Evolutionary conservation across 2,113 vertebrate species (phyloP).

Genomic region (Tichodroma muraria): DNA sequence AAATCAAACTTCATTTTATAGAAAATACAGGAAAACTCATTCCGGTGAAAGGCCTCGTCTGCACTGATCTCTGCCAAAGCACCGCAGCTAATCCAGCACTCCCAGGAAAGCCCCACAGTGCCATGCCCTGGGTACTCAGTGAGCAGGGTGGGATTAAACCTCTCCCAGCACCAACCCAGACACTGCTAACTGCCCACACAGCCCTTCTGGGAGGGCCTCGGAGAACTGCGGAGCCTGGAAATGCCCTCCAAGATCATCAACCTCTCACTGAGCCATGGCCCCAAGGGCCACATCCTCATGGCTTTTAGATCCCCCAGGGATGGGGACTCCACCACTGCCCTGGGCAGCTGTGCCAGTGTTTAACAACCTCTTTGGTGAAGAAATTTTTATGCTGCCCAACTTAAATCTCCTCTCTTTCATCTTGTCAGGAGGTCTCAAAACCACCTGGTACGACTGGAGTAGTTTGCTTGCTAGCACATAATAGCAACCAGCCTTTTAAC

Average conservation of each 20-base stretch:
- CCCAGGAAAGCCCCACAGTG: neutral
- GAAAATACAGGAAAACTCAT: neutral
- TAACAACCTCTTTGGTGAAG: neutral
- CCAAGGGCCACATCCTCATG: neutral
- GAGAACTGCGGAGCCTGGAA: neutral
- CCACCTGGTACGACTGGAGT: rapidly evolving
- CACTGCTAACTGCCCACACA: neutral
- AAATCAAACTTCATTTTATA: neutral
- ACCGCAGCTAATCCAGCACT: neutral
- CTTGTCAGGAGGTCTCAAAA: neutral
- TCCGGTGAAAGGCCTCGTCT: neutral
- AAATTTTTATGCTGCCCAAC: neutral
- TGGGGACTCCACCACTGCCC: neutral
- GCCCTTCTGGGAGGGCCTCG: neutral
- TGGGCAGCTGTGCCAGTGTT: neutral
- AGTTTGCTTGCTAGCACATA: neutral
- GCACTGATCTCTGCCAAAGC: neutral
- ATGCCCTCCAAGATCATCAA: neutral
- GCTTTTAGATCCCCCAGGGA: neutral
- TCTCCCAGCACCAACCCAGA: neutral
- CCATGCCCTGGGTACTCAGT: neutral
- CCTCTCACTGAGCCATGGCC: neutral
- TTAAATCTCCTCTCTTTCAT: neutral
- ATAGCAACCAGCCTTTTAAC: neutral
- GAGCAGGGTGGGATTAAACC: neutral